Percentiles rank a stretch among this genome's conserved stretches.
Conservation (phyloP, 2,888 invertebrate species). For the Thumatha senex region DNA sequence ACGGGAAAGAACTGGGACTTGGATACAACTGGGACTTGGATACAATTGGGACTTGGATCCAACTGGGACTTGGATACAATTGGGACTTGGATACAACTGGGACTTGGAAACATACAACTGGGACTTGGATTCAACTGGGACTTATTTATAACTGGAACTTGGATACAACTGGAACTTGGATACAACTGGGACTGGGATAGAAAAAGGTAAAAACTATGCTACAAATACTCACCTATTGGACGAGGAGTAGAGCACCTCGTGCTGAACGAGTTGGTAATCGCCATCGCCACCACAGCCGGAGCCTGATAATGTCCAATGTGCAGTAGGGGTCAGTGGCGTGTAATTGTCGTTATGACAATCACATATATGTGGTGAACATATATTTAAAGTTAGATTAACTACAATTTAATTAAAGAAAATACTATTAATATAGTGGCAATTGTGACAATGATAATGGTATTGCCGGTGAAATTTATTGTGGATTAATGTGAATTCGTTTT, state of each 20-base stretch:
- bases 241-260: slow-evolving; percentile 98
- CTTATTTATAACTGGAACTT: too few species aligned
- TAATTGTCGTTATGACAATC: slow-evolving; percentile 19
- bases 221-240: slow-evolving; percentile 90
- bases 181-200: too few species aligned
- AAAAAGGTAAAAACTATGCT: not conserved
- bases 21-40: too few species aligned
- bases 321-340: slow-evolving; percentile 5
- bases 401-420: slow-evolving; percentile 16
- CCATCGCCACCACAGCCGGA: slow-evolving; percentile 96
- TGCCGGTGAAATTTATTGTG: slow-evolving; percentile 1
- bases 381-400: slow-evolving; percentile 51
- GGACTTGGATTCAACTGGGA: too few species aligned
- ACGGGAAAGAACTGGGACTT: too few species aligned
- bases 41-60: too few species aligned
- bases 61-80: too few species aligned
- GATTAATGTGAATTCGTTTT: not conserved
- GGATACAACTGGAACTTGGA: too few species aligned
- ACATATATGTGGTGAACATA: slow-evolving; percentile 59
- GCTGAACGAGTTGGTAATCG: slow-evolving; percentile 99
- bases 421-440: too few species aligned
- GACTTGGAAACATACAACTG: too few species aligned
- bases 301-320: slow-evolving; percentile 76
- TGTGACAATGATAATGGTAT: not conserved
- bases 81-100: too few species aligned